Conservation (phyloP, 2,888 invertebrate species). For the Beris chalybata region DNA sequence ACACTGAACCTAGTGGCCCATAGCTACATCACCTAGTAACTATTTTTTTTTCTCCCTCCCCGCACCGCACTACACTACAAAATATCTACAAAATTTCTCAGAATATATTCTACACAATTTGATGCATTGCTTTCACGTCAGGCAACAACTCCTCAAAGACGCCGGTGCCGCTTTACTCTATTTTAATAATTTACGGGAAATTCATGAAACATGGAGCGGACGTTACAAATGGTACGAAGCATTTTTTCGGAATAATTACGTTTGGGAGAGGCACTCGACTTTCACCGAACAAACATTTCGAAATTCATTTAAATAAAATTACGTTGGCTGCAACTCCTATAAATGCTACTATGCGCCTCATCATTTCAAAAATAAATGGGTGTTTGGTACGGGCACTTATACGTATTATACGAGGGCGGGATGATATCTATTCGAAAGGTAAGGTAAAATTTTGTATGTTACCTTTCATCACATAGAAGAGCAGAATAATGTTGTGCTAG, state of each 20-base stretch:
- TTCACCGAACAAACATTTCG: too few species aligned
- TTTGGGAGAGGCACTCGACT: too few species aligned
- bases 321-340: too few species aligned
- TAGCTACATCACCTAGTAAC: not conserved
- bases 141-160: not conserved
- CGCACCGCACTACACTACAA: not conserved
- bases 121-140: constrained; percentile 17
- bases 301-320: too few species aligned
- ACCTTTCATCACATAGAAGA: too few species aligned
- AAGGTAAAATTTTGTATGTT: too few species aligned
- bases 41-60: not conserved
- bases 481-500: too few species aligned
- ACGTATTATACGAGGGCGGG: too few species aligned
- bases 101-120: constrained; percentile 13
- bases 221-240: constrained; percentile 26
- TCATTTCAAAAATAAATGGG: too few species aligned
- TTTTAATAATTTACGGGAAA: constrained; percentile 34
- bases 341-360: too few species aligned
- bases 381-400: too few species aligned
- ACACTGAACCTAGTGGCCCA: not conserved
- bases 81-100: not conserved
- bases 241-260: constrained; percentile 7
- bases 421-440: too few species aligned
- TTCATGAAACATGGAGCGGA: constrained; percentile 35
- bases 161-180: not conserved